phyloP scores from a whole-genome alignment of 2,888 invertebrate species.

The Lottia scabra region DNA sequence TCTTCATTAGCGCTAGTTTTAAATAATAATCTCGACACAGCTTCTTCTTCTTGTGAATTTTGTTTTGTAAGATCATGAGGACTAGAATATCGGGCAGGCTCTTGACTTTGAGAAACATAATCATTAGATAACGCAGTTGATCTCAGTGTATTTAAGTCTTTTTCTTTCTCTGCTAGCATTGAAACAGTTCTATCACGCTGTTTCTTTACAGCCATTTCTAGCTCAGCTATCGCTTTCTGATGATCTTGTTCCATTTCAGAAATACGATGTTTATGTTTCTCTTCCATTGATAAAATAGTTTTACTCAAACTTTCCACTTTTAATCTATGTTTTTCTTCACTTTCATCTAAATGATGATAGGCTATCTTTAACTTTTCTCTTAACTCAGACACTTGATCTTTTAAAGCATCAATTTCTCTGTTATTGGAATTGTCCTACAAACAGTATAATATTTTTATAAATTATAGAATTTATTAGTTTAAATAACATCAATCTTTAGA shows the following conservation, averaged over 20 bases:
- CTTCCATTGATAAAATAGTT: conserved; percentile 59
- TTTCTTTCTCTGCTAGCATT: conserved; percentile 84
- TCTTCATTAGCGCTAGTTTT: conserved; percentile 51
- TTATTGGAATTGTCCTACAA: conserved; percentile 47
- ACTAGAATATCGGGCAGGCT: conserved; percentile 29
- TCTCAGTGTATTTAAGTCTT: conserved; percentile 69
- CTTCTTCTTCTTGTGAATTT: conserved; percentile 45
- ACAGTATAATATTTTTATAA: background rate
- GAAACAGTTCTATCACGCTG: conserved; percentile 84
- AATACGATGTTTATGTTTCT: conserved; percentile 68
- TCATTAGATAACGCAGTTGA: conserved; percentile 22
- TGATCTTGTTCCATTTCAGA: conserved; percentile 71
- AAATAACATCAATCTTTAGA: too few species aligned
- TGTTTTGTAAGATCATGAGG: conserved; percentile 8
- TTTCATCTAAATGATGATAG: conserved; percentile 59
- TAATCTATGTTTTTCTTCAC: conserved; percentile 68
- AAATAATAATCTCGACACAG: conserved; percentile 45
- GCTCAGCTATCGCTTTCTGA: conserved; percentile 76
- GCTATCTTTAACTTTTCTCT: conserved; percentile 50
- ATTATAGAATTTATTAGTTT: too few species aligned
- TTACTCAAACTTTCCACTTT: conserved; percentile 54
- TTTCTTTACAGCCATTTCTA: conserved; percentile 72
- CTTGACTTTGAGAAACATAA: conserved; percentile 28
- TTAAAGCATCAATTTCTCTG: conserved; percentile 60
- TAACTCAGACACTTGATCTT: conserved; percentile 74